Conservation (phyloP, 2,797 vertebrate species). For the Delichon dasypus region DNA sequence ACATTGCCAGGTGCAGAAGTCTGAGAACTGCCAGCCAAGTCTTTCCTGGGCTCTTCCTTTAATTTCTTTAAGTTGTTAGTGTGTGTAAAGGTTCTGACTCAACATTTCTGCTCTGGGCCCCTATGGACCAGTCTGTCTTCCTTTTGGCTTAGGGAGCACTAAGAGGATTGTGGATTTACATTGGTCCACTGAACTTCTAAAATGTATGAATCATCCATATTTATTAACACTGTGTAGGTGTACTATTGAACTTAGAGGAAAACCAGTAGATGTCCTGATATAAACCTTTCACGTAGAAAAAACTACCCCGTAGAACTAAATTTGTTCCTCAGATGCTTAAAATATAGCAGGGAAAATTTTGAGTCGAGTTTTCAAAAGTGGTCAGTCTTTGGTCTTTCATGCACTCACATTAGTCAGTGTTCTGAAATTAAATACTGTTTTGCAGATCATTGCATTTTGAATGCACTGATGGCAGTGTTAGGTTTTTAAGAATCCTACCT, state of each 20-base stretch:
- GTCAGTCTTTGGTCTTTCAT: background rate
- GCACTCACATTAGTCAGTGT: background rate
- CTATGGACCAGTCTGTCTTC: background rate
- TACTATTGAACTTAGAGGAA: background rate
- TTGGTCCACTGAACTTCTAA: background rate
- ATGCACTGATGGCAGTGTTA: background rate
- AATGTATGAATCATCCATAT: background rate
- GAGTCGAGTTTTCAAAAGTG: background rate
- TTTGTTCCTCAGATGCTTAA: background rate
- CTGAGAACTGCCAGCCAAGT: background rate
- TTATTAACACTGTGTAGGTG: background rate
- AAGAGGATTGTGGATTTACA: slow-evolving; percentile 1
- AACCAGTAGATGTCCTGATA: background rate
- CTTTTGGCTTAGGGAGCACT: background rate
- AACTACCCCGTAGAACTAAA: background rate
- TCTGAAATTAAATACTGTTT: background rate
- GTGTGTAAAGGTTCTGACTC: background rate
- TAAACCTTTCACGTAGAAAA: background rate
- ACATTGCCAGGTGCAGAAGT: slow-evolving; percentile 28
- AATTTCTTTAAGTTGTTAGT: background rate
- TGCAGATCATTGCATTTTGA: background rate
- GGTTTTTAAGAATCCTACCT: background rate
- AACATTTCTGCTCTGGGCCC: background rate
- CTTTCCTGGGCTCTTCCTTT: background rate
- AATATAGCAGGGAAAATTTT: background rate